A percentile compares a stretch with the other conserved stretches of the same genome.
These are phyloP conservation scores for Eledone cirrhosa DNA, from an alignment of 2,888 invertebrate genomes.

Conservation along the genomic window DNA sequence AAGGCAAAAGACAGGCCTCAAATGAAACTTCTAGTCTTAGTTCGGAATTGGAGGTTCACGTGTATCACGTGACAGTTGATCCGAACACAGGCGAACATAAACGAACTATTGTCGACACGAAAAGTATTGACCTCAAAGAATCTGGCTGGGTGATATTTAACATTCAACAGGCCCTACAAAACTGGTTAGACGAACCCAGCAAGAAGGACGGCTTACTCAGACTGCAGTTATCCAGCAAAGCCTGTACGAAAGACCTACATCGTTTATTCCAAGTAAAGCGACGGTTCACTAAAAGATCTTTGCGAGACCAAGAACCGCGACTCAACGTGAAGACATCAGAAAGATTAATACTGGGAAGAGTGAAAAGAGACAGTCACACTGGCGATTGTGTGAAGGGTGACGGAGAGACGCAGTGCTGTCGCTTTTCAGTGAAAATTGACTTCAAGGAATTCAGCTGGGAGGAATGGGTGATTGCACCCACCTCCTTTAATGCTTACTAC, in stretches of 20 bases:
- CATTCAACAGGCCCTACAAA: not conserved
- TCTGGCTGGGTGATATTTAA: conserved; percentile 14
- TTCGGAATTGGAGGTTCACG: not conserved
- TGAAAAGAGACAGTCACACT: not conserved
- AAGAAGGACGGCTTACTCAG: not conserved
- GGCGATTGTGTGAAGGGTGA: conserved; percentile 21
- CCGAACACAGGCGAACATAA: not conserved
- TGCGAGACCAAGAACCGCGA: not conserved
- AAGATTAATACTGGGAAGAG: conserved; percentile 8
- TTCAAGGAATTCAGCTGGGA: conserved; percentile 12
- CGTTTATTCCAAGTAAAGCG: conserved; percentile 1
- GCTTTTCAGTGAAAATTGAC: conserved; percentile 15
- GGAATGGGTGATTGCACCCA: conserved; percentile 13
- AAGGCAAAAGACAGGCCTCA: no score
- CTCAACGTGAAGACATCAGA: not conserved
- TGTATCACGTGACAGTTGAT: not conserved
- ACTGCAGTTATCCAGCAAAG: not conserved
- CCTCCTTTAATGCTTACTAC: conserved; percentile 5
- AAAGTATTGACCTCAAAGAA: not conserved
- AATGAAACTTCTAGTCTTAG: not conserved
- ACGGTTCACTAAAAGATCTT: conserved; percentile 1
- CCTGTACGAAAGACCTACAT: not conserved
- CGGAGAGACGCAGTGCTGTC: conserved; percentile 15
- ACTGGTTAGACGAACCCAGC: not conserved
- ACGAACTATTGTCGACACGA: conserved; percentile 12